Conservation (phyloP, 2,113 vertebrate genomes). For the Daphoenositta chrysoptera region DNA sequence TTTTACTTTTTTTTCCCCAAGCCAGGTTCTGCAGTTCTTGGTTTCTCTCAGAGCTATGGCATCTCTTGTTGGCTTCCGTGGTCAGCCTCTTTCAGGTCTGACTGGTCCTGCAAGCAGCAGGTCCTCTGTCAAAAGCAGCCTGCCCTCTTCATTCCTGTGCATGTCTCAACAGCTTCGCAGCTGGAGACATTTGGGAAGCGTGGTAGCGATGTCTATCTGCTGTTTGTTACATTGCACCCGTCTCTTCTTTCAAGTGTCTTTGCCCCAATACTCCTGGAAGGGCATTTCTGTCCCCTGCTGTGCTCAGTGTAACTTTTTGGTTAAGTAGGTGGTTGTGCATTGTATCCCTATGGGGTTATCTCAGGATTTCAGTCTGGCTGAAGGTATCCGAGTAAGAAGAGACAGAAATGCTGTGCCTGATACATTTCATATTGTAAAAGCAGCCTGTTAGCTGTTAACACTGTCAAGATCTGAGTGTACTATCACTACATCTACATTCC, state of each 20-base stretch:
- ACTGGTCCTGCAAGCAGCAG: slow-evolving; percentile 39
- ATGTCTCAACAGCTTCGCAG: neutral
- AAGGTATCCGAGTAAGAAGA: neutral
- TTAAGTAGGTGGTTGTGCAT: neutral
- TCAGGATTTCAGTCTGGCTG: neutral
- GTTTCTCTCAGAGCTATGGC: neutral
- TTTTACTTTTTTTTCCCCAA: neutral
- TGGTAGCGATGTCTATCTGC: neutral
- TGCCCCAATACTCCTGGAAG: neutral
- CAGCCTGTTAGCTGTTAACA: neutral
- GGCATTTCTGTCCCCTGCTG: neutral
- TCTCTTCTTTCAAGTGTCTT: neutral
- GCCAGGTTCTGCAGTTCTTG: neutral
- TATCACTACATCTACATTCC: neutral
- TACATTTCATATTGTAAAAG: neutral
- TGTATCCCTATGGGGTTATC: neutral
- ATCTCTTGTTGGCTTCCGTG: slow-evolving; percentile 12
- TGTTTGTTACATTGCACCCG: neutral
- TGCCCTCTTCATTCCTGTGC: slow-evolving; percentile 41
- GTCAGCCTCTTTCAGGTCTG: slow-evolving; percentile 50
- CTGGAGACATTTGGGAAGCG: neutral
- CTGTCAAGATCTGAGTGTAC: neutral
- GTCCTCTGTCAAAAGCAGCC: neutral
- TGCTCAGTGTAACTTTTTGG: neutral
- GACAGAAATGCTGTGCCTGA: neutral